Percentiles rank a stretch among this genome's conserved stretches.
phyloP scores from a whole-genome alignment of 2,888 invertebrate species.

The Heliconius ethilla region DNA sequence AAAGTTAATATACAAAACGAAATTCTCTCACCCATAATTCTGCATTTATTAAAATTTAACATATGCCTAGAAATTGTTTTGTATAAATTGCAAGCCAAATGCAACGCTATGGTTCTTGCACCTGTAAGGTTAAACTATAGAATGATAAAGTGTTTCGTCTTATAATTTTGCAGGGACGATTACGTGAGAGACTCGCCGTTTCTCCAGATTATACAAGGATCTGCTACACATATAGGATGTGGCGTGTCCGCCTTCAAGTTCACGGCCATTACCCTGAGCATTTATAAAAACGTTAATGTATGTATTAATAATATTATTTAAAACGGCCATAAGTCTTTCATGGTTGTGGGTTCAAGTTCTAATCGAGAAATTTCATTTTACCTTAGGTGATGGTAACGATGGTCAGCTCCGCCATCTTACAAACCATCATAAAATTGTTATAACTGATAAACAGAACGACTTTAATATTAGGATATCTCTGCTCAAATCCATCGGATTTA shows the following conservation, averaged over 20 bases:
- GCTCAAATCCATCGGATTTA: too few species aligned
- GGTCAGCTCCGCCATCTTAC: neutral
- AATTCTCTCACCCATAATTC: too few species aligned
- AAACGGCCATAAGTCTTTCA: neutral
- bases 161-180: slow-evolving; percentile 38
- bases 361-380: neutral
- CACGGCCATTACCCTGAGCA: neutral
- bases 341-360: neutral
- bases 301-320: neutral
- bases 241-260: slow-evolving; percentile 56
- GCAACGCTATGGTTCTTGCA: too few species aligned
- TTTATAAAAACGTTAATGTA: neutral
- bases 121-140: too few species aligned
- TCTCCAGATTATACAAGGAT: slow-evolving; percentile 52
- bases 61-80: too few species aligned
- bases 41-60: too few species aligned
- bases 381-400: neutral
- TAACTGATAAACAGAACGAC: too few species aligned
- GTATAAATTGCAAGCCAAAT: too few species aligned
- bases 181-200: slow-evolving; percentile 49
- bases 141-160: neutral
- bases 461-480: too few species aligned
- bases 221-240: slow-evolving; percentile 66
- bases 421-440: too few species aligned
- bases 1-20: too few species aligned